Base-by-base conservation (phyloP, 2,888 invertebrate genomes). In the Cephus pygmeus region DNA sequence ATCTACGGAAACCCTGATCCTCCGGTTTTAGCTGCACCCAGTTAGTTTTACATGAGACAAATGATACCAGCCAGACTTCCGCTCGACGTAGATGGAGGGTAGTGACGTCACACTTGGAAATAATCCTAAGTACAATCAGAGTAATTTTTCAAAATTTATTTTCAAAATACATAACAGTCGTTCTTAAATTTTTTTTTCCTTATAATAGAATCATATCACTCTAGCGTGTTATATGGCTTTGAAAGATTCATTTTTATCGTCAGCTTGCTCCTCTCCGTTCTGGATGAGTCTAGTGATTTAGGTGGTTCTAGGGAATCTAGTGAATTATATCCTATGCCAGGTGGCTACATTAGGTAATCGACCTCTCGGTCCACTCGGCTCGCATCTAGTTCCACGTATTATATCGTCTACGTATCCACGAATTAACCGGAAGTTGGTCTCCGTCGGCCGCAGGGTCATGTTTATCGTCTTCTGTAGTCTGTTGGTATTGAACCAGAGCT, bases 401-500 rank as follows among this genome's bases (percentile, higher is more conserved):
- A 91, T 82, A 40, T 91, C 89, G 56, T 90, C 87, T 12, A 91
- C 91, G 12, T 83, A 85, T 15, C 89, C 91, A 23, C 84, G 86
- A 77, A 91, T 88, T 74, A 91, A 76, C 76, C 91, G 87, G 79
- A 89, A 91, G 82, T 91, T 91, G 6, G 85, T 82, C 81, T 91
- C 91, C 40, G 82, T 85, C 1, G 87, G 86, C 76, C 81, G 88
- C 31, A 87, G 83, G 2, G 88, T 88, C 75, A 83, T 88, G 79
- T 90, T 91, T 79, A 91, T 89, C 68, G 89, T 91, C 85, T 89
- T 91, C 75, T 91, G 91, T n/a, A 91, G 84, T 36, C 91, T 85
- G 79, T 91, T 91, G 35, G 91, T 91, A 79, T 90, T 90, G 84
- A 91, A 87, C 91, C 91, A 91, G 56, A 91, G 83, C 77, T 91